Conservation (phyloP, 2,888 invertebrate genomes). For the Theretra japonica region DNA sequence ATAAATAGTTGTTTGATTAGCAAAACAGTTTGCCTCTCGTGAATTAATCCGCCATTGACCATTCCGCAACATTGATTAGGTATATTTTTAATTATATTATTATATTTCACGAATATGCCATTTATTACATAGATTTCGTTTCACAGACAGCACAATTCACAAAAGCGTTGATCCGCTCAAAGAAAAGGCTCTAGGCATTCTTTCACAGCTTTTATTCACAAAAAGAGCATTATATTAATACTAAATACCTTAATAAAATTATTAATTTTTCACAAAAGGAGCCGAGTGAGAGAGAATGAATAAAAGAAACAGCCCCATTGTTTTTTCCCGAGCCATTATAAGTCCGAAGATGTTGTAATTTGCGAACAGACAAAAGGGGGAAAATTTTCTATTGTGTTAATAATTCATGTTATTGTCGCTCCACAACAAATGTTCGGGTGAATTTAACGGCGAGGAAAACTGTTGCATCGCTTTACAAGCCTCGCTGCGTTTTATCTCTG, state of each 20-base stretch:
- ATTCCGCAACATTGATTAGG: too few species aligned
- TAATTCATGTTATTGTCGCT: slow-evolving; percentile 16
- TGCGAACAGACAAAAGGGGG: slow-evolving; percentile 25
- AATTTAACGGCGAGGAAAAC: slow-evolving; percentile 11
- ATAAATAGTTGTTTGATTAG: too few species aligned
- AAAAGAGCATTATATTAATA: slow-evolving; percentile 23
- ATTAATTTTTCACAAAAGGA: slow-evolving; percentile 22
- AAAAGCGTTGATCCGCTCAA: slow-evolving; percentile 14
- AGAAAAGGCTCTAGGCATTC: background rate
- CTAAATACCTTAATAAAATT: slow-evolving; percentile 25
- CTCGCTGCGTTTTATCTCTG: background rate
- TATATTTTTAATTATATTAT: too few species aligned
- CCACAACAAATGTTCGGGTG: slow-evolving; percentile 22
- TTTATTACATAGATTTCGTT: background rate
- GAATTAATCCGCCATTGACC: too few species aligned
- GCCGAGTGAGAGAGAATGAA: slow-evolving; percentile 12
- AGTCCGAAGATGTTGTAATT: slow-evolving; percentile 24
- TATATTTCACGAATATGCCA: too few species aligned
- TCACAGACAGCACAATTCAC: background rate
- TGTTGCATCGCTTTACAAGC: slow-evolving; percentile 22
- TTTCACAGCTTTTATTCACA: slow-evolving; percentile 3
- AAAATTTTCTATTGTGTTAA: slow-evolving; percentile 23
- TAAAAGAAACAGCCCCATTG: slow-evolving; percentile 17
- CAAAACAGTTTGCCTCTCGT: too few species aligned
- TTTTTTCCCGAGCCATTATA: slow-evolving; percentile 13